Conservation (phyloP, 2,113 vertebrate genomes). For the Heterocephalus glaber region DNA sequence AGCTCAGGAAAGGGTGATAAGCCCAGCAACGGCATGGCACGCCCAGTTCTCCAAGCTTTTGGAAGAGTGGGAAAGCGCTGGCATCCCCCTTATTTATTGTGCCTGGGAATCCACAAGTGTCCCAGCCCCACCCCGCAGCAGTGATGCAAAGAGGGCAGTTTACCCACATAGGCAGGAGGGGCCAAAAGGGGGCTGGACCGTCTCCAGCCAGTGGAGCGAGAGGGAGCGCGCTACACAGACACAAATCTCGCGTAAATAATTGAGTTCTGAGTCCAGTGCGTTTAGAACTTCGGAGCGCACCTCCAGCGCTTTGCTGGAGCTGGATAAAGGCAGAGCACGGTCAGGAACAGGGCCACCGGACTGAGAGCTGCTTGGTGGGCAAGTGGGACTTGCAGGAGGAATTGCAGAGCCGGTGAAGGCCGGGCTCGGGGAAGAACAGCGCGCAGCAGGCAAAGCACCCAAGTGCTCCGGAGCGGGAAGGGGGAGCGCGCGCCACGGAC, state of each 20-base stretch:
- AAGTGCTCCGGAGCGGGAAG: rapidly evolving
- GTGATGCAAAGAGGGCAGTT: constrained; percentile 12
- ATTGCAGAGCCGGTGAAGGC: rapidly evolving
- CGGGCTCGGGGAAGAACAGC: rapidly evolving
- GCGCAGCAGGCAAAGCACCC: not conserved
- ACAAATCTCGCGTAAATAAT: not conserved
- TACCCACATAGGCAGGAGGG: not conserved
- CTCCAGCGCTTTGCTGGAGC: rapidly evolving
- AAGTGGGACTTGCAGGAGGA: not conserved
- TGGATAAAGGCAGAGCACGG: not conserved
- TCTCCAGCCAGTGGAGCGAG: constrained; percentile 37
- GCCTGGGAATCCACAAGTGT: not conserved
- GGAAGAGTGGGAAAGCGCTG: not conserved
- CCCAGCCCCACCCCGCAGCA: constrained; percentile 46
- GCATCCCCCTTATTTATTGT: rapidly evolving
- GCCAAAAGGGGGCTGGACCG: not conserved
- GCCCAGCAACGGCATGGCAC: not conserved
- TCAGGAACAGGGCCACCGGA: rapidly evolving
- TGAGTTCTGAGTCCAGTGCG: not conserved
- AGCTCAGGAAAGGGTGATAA: not conserved
- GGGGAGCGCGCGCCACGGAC: not conserved
- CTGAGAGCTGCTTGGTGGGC: rapidly evolving
- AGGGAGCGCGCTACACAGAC: not conserved
- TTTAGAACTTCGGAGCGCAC: not conserved
- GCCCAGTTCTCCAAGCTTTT: not conserved